Evolutionary conservation across 2,888 invertebrate genomes (phyloP).

Genomic region (Drosophila barbarae): DNA sequence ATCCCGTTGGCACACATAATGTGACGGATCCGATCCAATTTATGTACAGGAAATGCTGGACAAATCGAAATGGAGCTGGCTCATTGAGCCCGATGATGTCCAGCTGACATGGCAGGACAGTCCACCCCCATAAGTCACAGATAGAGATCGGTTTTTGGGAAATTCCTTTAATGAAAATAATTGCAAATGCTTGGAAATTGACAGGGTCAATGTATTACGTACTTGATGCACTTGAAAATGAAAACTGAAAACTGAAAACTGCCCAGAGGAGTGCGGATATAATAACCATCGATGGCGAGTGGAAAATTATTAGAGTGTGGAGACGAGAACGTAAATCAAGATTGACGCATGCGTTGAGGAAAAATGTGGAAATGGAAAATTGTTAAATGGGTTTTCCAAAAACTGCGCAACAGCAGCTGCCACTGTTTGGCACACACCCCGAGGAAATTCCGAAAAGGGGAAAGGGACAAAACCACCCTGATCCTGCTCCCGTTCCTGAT

Average conservation of each 20-base stretch:
- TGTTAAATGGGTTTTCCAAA: conserved; percentile 22
- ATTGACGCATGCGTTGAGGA: conserved; percentile 62
- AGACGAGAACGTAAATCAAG: conserved; percentile 41
- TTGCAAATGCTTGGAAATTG: conserved; percentile 58
- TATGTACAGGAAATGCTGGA: conserved; percentile 49
- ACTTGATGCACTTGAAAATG: conserved; percentile 53
- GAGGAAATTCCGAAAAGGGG: background rate
- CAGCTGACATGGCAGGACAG: conserved; percentile 31
- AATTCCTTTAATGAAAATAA: conserved; percentile 41
- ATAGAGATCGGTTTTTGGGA: conserved; percentile 21
- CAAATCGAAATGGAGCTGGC: conserved; percentile 57
- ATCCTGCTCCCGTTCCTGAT: conserved; percentile 19
- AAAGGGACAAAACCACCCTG: conserved; percentile 32
- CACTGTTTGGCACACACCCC: conserved; percentile 46
- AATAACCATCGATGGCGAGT: conserved; percentile 58
- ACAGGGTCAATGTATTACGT: conserved; percentile 54
- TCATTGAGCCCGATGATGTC: conserved; percentile 32
- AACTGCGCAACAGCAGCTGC: conserved; percentile 68
- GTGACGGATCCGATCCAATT: conserved; percentile 18
- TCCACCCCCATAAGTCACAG: conserved; percentile 35
- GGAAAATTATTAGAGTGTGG: conserved; percentile 68
- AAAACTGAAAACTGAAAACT: conserved; percentile 29
- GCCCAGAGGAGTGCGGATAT: conserved; percentile 42
- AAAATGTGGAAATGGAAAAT: conserved; percentile 10
- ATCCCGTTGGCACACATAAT: conserved; percentile 27